Conservation (phyloP, 1,140 invertebrate genomes). For the Leptinotarsa defecta region DNA sequence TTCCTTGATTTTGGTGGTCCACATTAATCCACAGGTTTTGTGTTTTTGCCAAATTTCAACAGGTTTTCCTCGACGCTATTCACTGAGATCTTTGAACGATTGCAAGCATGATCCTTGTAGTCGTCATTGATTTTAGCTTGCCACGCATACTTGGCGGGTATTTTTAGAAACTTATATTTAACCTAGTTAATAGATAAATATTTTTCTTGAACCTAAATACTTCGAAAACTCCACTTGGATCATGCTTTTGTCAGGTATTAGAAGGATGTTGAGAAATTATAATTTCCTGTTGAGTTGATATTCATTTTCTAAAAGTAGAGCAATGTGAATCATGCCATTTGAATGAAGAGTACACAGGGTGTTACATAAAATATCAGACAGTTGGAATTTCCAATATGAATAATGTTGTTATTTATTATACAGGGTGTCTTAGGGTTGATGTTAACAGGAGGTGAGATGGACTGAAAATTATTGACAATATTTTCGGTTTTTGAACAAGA, state of each 20-base stretch:
- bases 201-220: slow-evolving; percentile 4
- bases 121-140: slow-evolving; percentile 22
- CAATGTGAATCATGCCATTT: no score
- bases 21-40: slow-evolving; percentile 25
- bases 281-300: no score
- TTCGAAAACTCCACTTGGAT: background rate
- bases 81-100: slow-evolving; percentile 24
- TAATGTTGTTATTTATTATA: no score
- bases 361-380: no score
- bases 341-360: no score
- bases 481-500: no score
- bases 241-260: background rate
- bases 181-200: background rate
- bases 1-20: slow-evolving; percentile 19
- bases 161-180: slow-evolving; percentile 15
- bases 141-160: background rate
- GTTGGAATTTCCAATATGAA: no score
- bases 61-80: slow-evolving; percentile 34
- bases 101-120: background rate
- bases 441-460: no score
- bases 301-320: no score
- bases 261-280: no score
- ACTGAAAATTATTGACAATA: no score
- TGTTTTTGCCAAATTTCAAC: slow-evolving; percentile 36
- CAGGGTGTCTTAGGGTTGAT: no score